Evolutionary conservation across 92 coral and sea anemone genomes (phyloP), one percentile per base, ranked within the genome.

Genomic region (Zoanthus solanderi): DNA sequence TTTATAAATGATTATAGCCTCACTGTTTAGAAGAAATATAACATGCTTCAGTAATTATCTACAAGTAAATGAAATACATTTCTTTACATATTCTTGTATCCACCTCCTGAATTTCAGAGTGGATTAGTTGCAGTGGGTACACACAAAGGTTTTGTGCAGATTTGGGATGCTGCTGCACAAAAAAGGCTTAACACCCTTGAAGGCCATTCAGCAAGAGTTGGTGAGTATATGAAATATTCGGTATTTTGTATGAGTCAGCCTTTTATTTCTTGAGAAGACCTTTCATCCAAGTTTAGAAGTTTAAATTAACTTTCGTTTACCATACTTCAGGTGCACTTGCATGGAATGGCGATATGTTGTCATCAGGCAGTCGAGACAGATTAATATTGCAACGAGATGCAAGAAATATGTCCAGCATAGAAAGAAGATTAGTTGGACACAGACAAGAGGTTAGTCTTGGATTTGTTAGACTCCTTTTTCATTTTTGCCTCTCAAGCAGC

Each of bases 141-240:
- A 1, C 98, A 97, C 81, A 96, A 96, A 73, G 99, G 99, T n/a
- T 91, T 97, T 69, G 99, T 97, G 28, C 99, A 97, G 87, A 97
- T 97, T 80, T 97, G 99, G 99, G 99, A 97, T 73, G 99, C 99
- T 18, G 86, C 91, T 34, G 98, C 99, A 9, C 99, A 96, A 78
- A 97, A 97, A 74, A 75, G 94, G 32, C 89, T 97, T 13, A 92
- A 95, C 44, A 90, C 99, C 3, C 84, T 97, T 78, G 98, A 94
- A 77, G 99, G 99, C 4, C 99, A 97, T 75, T 93, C 99, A 2
- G 99, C 99, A 29, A 92, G 99, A 91, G 98, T 97, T 90, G 99
- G 99, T 95, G 72, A 89, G 98, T 32, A 65, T 37, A 0, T 4
- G 5, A 14, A 42, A 47, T 31, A 6, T 13, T 11, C 58, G 2